These are phyloP conservation scores for Beris chalybata DNA, from an alignment of 2,888 invertebrate genomes.

Conservation along the genomic window DNA sequence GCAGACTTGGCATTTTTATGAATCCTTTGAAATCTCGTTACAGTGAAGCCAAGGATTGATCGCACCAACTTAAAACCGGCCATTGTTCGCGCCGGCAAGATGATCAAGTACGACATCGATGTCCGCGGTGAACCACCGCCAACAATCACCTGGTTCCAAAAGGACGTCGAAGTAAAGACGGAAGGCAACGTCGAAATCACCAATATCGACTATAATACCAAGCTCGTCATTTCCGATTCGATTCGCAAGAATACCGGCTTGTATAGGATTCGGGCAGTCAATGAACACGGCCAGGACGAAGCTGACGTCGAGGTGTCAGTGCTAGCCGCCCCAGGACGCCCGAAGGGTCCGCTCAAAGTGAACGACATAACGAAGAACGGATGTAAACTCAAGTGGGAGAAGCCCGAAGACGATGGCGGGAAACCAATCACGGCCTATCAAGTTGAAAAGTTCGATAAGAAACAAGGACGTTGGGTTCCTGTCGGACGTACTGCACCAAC, in stretches of 20 bases:
- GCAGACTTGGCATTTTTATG: background rate
- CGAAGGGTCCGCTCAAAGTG: slow-evolving; percentile 87
- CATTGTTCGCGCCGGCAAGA: slow-evolving; percentile 87
- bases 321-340: slow-evolving; percentile 78
- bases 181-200: slow-evolving; percentile 74
- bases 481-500: slow-evolving; percentile 79
- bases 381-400: slow-evolving; percentile 89
- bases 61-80: slow-evolving; percentile 89
- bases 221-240: slow-evolving; percentile 76
- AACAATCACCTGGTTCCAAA: slow-evolving; percentile 86
- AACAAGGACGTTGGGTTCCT: slow-evolving; percentile 91
- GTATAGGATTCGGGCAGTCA: slow-evolving; percentile 87
- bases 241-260: slow-evolving; percentile 84
- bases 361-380: slow-evolving; percentile 86
- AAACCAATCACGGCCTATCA: slow-evolving; percentile 90
- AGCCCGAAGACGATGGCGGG: slow-evolving; percentile 94
- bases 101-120: slow-evolving; percentile 89
- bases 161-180: slow-evolving; percentile 73
- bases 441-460: slow-evolving; percentile 90
- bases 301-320: slow-evolving; percentile 93
- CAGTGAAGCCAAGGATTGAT: slow-evolving; percentile 97
- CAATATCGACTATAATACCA: slow-evolving; percentile 89
- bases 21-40: slow-evolving; percentile 37
- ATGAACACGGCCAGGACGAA: slow-evolving; percentile 89
- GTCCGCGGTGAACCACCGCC: slow-evolving; percentile 96